Evolutionary conservation across 2,797 vertebrate species (phyloP).

Genomic region (Acanthurus lineatus): DNA sequence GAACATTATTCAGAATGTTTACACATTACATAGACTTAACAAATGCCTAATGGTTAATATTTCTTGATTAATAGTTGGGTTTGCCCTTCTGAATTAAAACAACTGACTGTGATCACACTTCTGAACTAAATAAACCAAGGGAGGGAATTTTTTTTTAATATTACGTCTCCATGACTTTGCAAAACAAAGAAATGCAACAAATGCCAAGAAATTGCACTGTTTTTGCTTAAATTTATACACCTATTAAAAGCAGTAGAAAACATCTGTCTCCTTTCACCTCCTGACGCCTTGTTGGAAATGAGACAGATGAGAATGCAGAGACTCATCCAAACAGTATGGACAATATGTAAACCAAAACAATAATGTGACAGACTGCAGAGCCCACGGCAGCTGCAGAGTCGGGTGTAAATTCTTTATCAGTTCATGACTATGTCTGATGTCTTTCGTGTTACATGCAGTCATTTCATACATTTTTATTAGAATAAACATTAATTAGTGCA

Average conservation of each 20-base stretch:
- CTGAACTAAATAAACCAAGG: not conserved
- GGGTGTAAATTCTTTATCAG: not conserved
- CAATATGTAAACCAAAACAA: not conserved
- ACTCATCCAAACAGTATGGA: not conserved
- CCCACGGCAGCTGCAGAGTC: not conserved
- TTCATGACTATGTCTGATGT: slow-evolving; percentile 1
- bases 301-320: not conserved
- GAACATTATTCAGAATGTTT: too few relatives aligned
- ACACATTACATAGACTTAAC: too few relatives aligned
- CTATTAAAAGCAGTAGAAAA: not conserved
- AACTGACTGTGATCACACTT: not conserved
- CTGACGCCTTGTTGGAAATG: not conserved
- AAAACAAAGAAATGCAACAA: not conserved
- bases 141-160: not conserved
- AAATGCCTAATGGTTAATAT: too few relatives aligned
- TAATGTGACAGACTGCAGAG: slow-evolving; percentile 16
- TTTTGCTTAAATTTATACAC: not conserved
- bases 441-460: not conserved
- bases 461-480: slow-evolving; percentile 5
- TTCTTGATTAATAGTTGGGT: too few relatives aligned
- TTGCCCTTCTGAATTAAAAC: not conserved
- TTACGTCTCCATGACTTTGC: not conserved
- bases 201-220: too few relatives aligned
- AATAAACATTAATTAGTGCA: not conserved
- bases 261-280: not conserved